Base-by-base conservation (phyloP, 2,797 vertebrate species). In the Diglossa cyanea region DNA sequence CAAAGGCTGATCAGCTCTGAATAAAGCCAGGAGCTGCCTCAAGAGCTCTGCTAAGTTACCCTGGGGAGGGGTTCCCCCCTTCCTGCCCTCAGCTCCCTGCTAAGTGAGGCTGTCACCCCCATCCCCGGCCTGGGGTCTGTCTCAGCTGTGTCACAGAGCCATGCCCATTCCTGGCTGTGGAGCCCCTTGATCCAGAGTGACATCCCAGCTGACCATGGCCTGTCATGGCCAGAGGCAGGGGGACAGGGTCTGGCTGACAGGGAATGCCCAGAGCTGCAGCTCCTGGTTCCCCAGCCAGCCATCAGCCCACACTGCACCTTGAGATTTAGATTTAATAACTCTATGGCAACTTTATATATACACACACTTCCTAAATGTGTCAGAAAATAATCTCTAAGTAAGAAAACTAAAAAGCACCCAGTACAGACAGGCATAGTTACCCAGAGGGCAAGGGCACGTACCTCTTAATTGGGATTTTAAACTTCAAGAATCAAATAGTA, bases 41-140 rank as follows among this genome's bases (percentile, higher is more conserved):
- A 62, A 9, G 1, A 78, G 24, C 26, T 54, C 30, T 77, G 31
- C n/a, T 15, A 21, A 33, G 23, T 3, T 18, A 33, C 1, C 7
- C 1, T n/a, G 28, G 10, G 3, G 5, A 6, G 19, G 5, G 5
- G 11, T 3, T 6, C 5, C 5, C 10, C 8, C 10, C 4, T 84
- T 54, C 26, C n/a, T 63, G 8, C 31, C 15, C 63, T 60, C n/a
- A 51, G 37, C n/a, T 37, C 31, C 51, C 26, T 42, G 42, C 42
- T 5, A 18, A 42, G 42, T 25, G 35, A 62, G 35, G 39, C 9
- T 83, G 6, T 66, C 17, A 12, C 12, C 5, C 28, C 33, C 18
- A 18, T 19, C 9, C 28, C 28, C 21, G 54, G 13, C 44, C 39
- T 25, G 25, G 35, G 21, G 9, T 17, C 35, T 48, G 35, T 9